These are phyloP conservation scores for Perca schrenkii DNA, from an alignment of 2,113 vertebrate species.

Conservation along the genomic window DNA sequence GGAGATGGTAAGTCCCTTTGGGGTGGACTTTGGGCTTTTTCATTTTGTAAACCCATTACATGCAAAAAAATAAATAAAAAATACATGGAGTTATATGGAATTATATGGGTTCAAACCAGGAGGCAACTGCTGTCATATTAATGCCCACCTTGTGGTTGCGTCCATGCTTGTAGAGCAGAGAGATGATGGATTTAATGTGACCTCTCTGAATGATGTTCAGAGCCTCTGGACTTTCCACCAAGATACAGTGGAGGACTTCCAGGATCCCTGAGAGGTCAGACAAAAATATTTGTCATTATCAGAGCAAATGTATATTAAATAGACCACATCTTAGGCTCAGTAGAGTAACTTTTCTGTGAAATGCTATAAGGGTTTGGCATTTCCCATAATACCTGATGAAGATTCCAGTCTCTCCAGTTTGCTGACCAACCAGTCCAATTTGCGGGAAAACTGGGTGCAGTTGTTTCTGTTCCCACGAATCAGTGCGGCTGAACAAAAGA, in stretches of 20 bases:
- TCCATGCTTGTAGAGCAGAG: constrained; percentile 95
- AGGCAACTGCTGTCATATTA: background rate
- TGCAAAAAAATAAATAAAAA: no score
- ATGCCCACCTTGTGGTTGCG: constrained; percentile 93
- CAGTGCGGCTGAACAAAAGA: constrained; percentile 87
- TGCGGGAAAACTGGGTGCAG: constrained; percentile 95
- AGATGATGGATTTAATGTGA: constrained; percentile 97
- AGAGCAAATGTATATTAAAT: background rate
- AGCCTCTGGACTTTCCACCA: constrained; percentile 97
- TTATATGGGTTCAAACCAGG: background rate
- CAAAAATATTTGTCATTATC: constrained; percentile 2
- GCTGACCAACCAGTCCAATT: constrained; percentile 96
- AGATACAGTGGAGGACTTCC: constrained; percentile 95
- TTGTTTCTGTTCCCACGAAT: constrained; percentile 97
- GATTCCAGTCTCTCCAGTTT: constrained; percentile 97
- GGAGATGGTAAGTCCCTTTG: no score
- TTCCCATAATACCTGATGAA: constrained; percentile 90
- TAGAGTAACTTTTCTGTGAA: background rate
- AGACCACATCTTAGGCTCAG: background rate
- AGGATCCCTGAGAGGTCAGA: constrained; percentile 88
- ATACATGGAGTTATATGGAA: background rate
- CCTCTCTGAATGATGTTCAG: constrained; percentile 93
- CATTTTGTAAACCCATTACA: no score
- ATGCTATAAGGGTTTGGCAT: background rate
- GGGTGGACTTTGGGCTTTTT: no score